These are phyloP conservation scores for Drosophila sucinea DNA, from an alignment of 1,140 invertebrate species.

Conservation along the genomic window DNA sequence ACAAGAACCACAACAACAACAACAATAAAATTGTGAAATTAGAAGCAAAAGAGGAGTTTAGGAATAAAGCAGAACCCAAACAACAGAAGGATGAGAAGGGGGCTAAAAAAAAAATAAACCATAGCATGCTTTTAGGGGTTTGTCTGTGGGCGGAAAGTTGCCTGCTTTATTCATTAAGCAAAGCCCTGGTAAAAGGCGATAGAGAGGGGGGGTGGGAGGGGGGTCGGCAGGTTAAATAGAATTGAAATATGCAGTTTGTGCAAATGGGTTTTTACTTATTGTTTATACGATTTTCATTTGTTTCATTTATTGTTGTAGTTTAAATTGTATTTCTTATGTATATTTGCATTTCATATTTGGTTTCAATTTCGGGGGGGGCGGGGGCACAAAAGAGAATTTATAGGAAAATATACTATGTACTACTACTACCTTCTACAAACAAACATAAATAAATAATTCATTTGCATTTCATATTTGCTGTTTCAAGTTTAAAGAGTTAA, in stretches of 20 bases:
- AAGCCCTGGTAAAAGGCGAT: neutral
- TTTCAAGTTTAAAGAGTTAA: neutral
- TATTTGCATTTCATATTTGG: constrained; percentile 12
- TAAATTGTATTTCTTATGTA: neutral
- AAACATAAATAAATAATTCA: neutral
- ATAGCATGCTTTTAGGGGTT: constrained; percentile 46
- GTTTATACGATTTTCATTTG: constrained; percentile 7
- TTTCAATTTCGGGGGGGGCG: neutral
- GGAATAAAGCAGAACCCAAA: constrained; percentile 7
- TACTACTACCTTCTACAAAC: too few relatives aligned
- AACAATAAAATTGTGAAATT: constrained; percentile 5
- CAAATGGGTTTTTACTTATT: constrained; percentile 2
- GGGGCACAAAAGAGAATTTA: neutral
- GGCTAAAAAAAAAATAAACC: constrained; percentile 39
- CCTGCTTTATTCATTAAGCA: constrained; percentile 5
- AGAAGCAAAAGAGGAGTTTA: constrained; percentile 9
- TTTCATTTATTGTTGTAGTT: constrained; percentile 13
- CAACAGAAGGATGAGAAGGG: constrained; percentile 17
- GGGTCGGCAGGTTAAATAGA: neutral
- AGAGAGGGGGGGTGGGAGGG: neutral
- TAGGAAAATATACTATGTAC: neutral
- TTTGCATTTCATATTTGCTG: neutral
- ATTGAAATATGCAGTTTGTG: constrained; percentile 37
- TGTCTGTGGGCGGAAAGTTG: constrained; percentile 1
- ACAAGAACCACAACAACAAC: neutral